Evolutionary conservation across 2,113 vertebrate species (phyloP).

Genomic region (Scophthalmus maximus): DNA sequence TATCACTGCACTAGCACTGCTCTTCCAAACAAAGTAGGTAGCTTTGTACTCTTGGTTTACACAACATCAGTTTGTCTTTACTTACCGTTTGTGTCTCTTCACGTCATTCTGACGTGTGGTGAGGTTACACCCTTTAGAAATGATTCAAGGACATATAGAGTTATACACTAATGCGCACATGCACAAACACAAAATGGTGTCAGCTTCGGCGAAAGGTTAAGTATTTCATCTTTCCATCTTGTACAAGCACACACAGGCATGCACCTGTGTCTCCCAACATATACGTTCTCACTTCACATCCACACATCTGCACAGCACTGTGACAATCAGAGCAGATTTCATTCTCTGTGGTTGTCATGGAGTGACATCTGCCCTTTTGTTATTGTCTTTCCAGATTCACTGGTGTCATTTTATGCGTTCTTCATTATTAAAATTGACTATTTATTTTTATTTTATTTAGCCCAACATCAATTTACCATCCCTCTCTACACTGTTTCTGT

Average conservation of each 20-base stretch:
- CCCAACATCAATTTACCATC: not conserved
- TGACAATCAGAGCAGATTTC: not conserved
- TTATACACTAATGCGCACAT: not conserved
- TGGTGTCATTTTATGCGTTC: slow-evolving; percentile 1
- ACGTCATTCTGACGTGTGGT: not conserved
- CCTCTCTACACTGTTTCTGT: slow-evolving; percentile 37
- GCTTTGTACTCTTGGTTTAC: not conserved
- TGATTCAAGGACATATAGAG: not conserved
- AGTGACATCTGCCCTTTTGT: not conserved
- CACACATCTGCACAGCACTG: not conserved
- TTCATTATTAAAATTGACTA: slow-evolving; percentile 29
- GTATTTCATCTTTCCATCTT: not conserved
- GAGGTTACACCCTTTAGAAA: not conserved
- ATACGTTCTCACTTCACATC: not conserved
- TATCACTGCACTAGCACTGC: no score
- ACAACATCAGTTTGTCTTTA: no score
- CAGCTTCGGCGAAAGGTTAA: not conserved
- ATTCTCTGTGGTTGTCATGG: not conserved
- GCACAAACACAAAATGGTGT: not conserved
- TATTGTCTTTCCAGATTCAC: slow-evolving; percentile 2
- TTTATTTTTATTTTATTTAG: not conserved
- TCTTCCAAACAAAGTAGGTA: not conserved
- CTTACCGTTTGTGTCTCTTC: not conserved
- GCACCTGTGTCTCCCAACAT: not conserved
- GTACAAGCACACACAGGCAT: not conserved